Evolutionary conservation across 2,888 invertebrate genomes (phyloP).

Genomic region (Ametastegia equiseti): DNA sequence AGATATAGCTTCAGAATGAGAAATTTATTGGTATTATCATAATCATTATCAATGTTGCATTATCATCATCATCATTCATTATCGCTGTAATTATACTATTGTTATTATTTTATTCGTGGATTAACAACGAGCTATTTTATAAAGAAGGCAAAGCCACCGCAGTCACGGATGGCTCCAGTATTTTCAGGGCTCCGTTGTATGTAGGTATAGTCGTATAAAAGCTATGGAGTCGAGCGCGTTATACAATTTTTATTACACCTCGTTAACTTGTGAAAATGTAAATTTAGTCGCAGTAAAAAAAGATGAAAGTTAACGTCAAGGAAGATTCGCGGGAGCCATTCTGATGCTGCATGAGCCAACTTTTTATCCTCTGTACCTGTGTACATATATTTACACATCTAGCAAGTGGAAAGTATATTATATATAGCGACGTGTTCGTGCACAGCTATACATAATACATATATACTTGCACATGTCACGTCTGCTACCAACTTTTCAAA

Average conservation of each 20-base stretch:
- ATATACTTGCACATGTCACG: slow-evolving; percentile 3
- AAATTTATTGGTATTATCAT: background rate
- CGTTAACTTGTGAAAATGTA: slow-evolving; percentile 25
- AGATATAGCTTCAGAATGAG: background rate
- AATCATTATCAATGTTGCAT: background rate
- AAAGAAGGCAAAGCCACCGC: background rate
- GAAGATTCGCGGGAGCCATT: slow-evolving; percentile 19
- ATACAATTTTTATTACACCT: slow-evolving; percentile 34
- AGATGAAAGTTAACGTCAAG: slow-evolving; percentile 1
- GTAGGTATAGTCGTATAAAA: background rate
- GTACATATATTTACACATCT: background rate
- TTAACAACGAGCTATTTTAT: background rate
- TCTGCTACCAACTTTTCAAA: slow-evolving; percentile 31
- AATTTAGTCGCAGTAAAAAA: slow-evolving; percentile 28
- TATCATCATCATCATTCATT: too few relatives aligned
- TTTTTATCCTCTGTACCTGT: background rate
- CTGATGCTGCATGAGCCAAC: slow-evolving; percentile 1
- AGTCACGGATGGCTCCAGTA: background rate
- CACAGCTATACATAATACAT: too few relatives aligned
- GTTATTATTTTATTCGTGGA: background rate
- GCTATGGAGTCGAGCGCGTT: background rate
- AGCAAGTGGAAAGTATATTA: slow-evolving; percentile 2
- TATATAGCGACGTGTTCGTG: background rate
- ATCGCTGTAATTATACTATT: too few relatives aligned
- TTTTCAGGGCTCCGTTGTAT: background rate